Base-by-base conservation (phyloP, 2,113 vertebrate genomes). In the Stigmatopora argus region DNA sequence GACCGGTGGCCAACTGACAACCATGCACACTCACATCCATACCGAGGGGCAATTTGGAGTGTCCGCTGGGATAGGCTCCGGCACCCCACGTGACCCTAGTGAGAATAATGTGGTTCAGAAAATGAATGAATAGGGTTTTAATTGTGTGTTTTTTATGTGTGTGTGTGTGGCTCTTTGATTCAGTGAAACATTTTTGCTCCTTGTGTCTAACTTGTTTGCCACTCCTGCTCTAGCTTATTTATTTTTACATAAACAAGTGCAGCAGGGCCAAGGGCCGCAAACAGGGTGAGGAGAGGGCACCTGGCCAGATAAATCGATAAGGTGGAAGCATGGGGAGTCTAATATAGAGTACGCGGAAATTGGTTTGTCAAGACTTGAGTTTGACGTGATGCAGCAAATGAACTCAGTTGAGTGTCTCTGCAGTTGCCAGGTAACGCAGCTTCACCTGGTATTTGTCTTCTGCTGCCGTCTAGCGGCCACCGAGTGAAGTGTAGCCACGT, bases 391-490 rank as follows among this genome's bases (percentile, higher is more conserved):
- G 69, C 49, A 34, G 47, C 51, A 4, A 31, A 5, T 69, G 48
- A 5, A 10, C 41, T 7, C 2, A 48, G 15, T 0, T 41, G 46
- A 56, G 0, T 1, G 7, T 1, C 4, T 52, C 23, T 0, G 1
- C 3, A 31, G 77, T 83, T 73, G 68, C 78, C 81, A 84, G 67
- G 81, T 45, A 53, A 83, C 69, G 19, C 19, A 57, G 21, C 2
- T 1, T 26, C 18, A 15, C 5, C n/a, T 12, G 3, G 21, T 13
- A 60, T 6, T 38, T 46, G 45, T 6, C 12, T 53, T 79, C 17
- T 85, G 70, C 77, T 65, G 21, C 74, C 23, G 61, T 81, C 86
- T 82, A 63, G 72, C 49, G 86, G 67, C 55, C 0, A 11, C 0
- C 13, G 23, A 0, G 0, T 1, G 3, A 62, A 59, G 5, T 70